Conservation (phyloP, 2,888 invertebrate species). For the Ornithoptera alexandrae region DNA sequence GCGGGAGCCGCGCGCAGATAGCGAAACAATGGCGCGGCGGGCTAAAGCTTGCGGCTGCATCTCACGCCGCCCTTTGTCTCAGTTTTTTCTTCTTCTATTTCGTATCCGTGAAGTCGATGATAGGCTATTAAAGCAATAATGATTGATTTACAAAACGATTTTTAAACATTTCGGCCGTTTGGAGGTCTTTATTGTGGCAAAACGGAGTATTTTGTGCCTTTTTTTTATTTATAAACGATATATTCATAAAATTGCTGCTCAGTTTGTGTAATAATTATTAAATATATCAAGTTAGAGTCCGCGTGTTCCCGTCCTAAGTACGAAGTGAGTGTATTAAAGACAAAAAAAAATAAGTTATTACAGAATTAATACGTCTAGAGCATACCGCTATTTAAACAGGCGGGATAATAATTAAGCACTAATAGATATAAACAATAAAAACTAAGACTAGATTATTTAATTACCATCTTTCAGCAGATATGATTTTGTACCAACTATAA, state of each 20-base stretch:
- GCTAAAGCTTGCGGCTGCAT: constrained; percentile 61
- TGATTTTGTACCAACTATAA: too few species aligned
- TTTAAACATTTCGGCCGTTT: not conserved
- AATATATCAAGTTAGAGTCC: too few species aligned
- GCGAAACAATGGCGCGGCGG: constrained; percentile 68
- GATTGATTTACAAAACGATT: constrained; percentile 34
- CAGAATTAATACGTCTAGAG: too few species aligned
- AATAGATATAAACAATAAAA: too few species aligned
- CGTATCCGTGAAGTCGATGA: constrained; percentile 50
- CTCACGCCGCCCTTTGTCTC: constrained; percentile 45
- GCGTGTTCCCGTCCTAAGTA: not conserved
- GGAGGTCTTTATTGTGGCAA: constrained; percentile 18
- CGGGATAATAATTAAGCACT: too few species aligned
- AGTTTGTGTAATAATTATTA: too few species aligned
- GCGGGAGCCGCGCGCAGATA: constrained; percentile 69
- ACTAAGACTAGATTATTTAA: too few species aligned
- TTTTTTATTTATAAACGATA: not conserved
- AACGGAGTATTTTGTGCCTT: not conserved
- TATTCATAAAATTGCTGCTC: not conserved
- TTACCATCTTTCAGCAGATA: too few species aligned
- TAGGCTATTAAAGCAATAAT: constrained; percentile 45
- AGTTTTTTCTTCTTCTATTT: constrained; percentile 44
- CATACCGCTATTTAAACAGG: too few species aligned
- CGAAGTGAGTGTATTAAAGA: too few species aligned
- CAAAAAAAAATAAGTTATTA: too few species aligned